These are phyloP conservation scores for Dasyprocta punctata DNA, from an alignment of 2,113 vertebrate species.

Conservation along the genomic window DNA sequence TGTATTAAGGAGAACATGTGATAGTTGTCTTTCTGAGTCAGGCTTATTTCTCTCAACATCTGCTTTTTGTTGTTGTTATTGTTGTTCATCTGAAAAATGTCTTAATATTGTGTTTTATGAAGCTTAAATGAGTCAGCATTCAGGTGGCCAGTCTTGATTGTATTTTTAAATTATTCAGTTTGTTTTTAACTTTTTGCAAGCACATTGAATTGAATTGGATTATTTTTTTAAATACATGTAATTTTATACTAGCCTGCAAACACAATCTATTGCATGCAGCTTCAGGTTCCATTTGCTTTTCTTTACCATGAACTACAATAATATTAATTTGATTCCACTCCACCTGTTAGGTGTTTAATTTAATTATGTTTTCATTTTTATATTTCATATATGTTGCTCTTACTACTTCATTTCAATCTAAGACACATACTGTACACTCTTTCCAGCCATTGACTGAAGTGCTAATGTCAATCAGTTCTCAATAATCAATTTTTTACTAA, in stretches of 20 bases:
- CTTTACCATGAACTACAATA: background rate
- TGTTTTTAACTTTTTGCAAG: slow-evolving; percentile 21
- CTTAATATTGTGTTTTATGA: background rate
- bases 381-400: background rate
- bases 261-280: background rate
- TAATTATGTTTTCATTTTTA: background rate
- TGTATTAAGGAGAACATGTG: background rate
- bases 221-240: background rate
- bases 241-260: background rate
- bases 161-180: background rate
- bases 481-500: background rate
- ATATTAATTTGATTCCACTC: background rate
- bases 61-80: background rate
- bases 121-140: background rate
- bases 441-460: background rate
- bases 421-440: background rate
- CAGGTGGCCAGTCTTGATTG: slow-evolving; percentile 4
- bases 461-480: background rate
- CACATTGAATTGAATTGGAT: background rate
- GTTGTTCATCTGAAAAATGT: background rate
- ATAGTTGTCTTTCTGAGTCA: background rate
- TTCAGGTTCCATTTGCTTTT: background rate
- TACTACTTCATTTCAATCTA: background rate
- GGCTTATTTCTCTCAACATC: background rate
- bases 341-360: background rate